Percentiles rank a stretch among this genome's conserved stretches.
phyloP scores from a whole-genome alignment of 2,797 vertebrate genomes.

The Spinus olivaceus region DNA sequence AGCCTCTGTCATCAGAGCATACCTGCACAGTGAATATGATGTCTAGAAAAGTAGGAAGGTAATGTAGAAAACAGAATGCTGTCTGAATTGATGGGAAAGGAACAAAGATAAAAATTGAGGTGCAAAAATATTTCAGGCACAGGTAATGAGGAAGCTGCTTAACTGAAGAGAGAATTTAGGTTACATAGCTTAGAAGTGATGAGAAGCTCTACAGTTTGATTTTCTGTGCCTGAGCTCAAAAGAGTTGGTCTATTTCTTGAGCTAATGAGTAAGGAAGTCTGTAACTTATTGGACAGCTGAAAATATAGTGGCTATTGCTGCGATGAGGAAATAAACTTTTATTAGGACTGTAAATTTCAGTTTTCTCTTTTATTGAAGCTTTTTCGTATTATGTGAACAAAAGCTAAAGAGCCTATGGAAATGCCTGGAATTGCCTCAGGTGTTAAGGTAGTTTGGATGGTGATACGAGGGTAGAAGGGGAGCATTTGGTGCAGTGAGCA shows the following conservation, averaged over 20 bases:
- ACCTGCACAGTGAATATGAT: not conserved
- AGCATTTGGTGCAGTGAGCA: not conserved
- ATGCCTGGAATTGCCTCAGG: not conserved
- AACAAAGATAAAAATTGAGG: not conserved
- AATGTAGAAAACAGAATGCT: not conserved
- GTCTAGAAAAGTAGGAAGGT: not conserved
- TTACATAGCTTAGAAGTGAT: not conserved
- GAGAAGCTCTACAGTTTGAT: not conserved
- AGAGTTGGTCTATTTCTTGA: not conserved
- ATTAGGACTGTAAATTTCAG: not conserved
- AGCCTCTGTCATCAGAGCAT: not conserved
- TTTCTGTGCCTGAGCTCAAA: not conserved
- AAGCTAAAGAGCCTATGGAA: not conserved
- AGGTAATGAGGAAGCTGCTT: not conserved
- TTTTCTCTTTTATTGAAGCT: not conserved
- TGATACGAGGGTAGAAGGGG: not conserved
- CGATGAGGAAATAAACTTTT: slow-evolving; percentile 14
- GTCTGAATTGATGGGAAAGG: not conserved
- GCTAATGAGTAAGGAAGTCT: slow-evolving; percentile 3
- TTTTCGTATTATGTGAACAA: not conserved
- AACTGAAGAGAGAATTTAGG: not conserved
- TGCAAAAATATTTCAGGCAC: not conserved
- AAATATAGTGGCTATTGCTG: not conserved
- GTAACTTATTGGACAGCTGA: not conserved
- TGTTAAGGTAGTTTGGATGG: not conserved